Evolutionary conservation across 1,140 invertebrate species (phyloP), one percentile per base, ranked within the genome.

Genomic region (Oedothorax gibbosus): DNA sequence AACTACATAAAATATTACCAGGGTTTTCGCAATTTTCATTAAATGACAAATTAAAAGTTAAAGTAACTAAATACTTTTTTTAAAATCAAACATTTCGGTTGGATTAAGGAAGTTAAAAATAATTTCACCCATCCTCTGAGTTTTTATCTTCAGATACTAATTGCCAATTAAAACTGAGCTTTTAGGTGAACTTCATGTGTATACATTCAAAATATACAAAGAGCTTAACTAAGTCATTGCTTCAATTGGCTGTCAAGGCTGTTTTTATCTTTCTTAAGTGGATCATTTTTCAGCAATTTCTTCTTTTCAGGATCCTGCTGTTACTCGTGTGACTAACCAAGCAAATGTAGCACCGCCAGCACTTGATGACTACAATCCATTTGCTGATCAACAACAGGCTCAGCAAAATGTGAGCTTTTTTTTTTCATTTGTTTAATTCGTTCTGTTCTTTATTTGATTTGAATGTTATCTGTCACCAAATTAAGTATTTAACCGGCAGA

Each of bases 311-410:
- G 97, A 98, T 92, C 96, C 96, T 50, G 93, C 96, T 79, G 95
- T 98, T 78, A 94, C 95, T 89, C 95, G 97, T 91, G 95, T 95
- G 65, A 94, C 96, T 62, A 92, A 93, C 90, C 91, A 93, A 88
- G 86, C 87, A 18, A 92, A 91, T 86, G 93, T 92, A 91, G 92
- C 93, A n/a, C 93, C 93, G 87, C 92, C 92, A 88, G 94, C 94
- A 66, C 91, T 98, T 62, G 96, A 98, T 89, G 96, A 98, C 89
- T 98, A 97, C 90, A 97, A 98, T 91, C 96, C 97, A 14, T 98
- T 99, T 91, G 96, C 94, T 85, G 94, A 94, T 77, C 93, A 94
- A 89, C 90, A 90, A 60, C 86, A 88, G 76, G 88, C 89, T 64
- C 88, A 83, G 60, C 71, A 72, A 60, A 81, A 62, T 57, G 87